Evolutionary conservation across 2,888 invertebrate species (phyloP), one percentile per base, ranked within the genome.

Genomic region (Leptopilina drosophilae): DNA sequence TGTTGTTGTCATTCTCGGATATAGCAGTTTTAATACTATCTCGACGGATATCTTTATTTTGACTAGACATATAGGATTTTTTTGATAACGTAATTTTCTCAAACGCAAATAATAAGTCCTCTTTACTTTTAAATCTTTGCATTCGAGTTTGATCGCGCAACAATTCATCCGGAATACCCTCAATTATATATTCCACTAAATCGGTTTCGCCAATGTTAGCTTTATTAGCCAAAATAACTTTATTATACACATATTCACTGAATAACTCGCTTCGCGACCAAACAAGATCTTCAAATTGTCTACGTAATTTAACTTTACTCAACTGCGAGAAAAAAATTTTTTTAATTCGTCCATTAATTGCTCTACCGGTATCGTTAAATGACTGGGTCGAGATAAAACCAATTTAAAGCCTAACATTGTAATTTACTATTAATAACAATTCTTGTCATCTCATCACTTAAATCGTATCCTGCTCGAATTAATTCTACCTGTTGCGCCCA

Each of bases 161-260:
- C 15, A 5, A 15, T 8, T 59, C 59, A 15, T 59, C 59, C 5
- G 59, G n/a, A 59, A 59, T 59, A 15, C 46, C 46, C 9, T 46
- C 46, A 46, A 46, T 46, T 46, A 46, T 9, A 46, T 46, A 46
- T 7, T 46, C 46, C 7, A 46, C 46, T 46, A 46, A 46, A 46
- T 46, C 46, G 7, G n/a, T 20, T 14, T 80, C 78, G 33, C 77
- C 76, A 64, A 80, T 78, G 26, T 26, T 46, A 14, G 64, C 78
- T 75, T 80, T 76, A 46, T 78, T 81, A 15, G 77, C 81, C 12
- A 81, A 73, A 64, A 81, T 81, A 5, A 78, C 49, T 80, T 81
- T 77, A 2, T 81, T 67, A 49, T 33, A 33, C 33, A 33, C 33
- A 5, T 33, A 33, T 33, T 33, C 33, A 33, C 33, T 33, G 33